phyloP scores from a whole-genome alignment of 2,888 invertebrate species.

The Schizaphis graminum region DNA sequence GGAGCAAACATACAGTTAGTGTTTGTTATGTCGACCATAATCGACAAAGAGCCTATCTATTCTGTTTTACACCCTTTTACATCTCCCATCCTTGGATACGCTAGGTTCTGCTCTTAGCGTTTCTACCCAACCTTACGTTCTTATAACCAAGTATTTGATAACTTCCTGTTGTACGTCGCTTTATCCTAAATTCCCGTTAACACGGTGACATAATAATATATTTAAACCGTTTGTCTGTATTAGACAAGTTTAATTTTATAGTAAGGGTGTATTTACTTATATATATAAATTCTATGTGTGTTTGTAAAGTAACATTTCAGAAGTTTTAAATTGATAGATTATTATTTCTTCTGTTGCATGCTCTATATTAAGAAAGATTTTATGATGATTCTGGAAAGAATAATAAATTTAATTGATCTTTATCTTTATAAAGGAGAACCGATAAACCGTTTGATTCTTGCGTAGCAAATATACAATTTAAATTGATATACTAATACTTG shows the following conservation, averaged over 20 bases:
- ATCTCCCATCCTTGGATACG: too few relatives aligned
- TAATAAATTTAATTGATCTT: not conserved
- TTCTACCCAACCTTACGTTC: not conserved
- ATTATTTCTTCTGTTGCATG: not conserved
- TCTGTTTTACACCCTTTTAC: conserved; percentile 14
- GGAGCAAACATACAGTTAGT: not conserved
- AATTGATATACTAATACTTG: not conserved
- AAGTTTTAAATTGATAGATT: not conserved
- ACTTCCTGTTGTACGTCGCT: not conserved
- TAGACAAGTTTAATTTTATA: not conserved
- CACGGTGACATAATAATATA: not conserved
- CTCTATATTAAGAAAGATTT: not conserved
- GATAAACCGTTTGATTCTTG: not conserved
- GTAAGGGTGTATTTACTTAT: not conserved
- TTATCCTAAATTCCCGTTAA: not conserved
- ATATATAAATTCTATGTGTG: not conserved
- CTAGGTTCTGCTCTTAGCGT: not conserved
- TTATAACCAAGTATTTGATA: not conserved
- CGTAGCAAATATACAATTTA: not conserved
- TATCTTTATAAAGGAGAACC: not conserved
- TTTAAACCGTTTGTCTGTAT: not conserved
- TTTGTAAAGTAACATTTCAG: not conserved
- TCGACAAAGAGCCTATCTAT: not conserved
- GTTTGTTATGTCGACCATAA: conserved; percentile 19
- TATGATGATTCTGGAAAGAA: not conserved